Base-by-base conservation (phyloP, 1,140 invertebrate species). In the Telenomus remus region DNA sequence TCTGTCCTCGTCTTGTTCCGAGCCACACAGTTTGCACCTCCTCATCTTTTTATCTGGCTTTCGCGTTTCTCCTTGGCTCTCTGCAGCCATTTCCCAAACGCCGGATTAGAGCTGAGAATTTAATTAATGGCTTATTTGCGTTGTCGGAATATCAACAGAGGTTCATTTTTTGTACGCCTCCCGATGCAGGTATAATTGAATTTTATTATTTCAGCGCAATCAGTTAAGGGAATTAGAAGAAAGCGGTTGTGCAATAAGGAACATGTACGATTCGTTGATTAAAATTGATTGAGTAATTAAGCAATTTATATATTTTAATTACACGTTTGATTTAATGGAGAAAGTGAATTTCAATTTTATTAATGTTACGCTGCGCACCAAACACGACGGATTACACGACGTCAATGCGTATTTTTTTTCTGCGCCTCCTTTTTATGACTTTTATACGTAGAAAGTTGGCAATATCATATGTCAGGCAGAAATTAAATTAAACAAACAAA, bases 271-370 rank as follows among this genome's bases (percentile, higher is more conserved):
- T 65, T 49, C 49, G 46, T 47, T 69, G 59, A 59, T 69, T 75
- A 47, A 64, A 65, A 75, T 64, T 69, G 48, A 75, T 69, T 75
- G 53, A 75, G 64, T 60, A 75, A 75, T 75, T 75, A 69, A 65
- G 64, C 65, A 75, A 75, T 75, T 54, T 69, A 75, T 69, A 64
- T 43, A 64, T 69, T 75, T 75, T 75, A 75, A 76, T 76, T 76
- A 60, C 53, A 70, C 60, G 60, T 76, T 76, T 76, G 65, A 76
- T 76, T 76, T 70, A 76, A 76, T 44, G 65, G 73, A 60, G 73
- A 76, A 76, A 76, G 60, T 61, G 73, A 19, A 76, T 76, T 70
- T 70, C 65, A 76, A 65, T 76, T 76, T 70, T 65, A 70, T 70
- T 65, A 49, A 69, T 60, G 47, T 56, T 57, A 42, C 54, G 48